A percentile compares a stretch with the other conserved stretches of the same genome.
Evolutionary conservation across 2,888 invertebrate species (phyloP).

Genomic region (Actias luna): DNA sequence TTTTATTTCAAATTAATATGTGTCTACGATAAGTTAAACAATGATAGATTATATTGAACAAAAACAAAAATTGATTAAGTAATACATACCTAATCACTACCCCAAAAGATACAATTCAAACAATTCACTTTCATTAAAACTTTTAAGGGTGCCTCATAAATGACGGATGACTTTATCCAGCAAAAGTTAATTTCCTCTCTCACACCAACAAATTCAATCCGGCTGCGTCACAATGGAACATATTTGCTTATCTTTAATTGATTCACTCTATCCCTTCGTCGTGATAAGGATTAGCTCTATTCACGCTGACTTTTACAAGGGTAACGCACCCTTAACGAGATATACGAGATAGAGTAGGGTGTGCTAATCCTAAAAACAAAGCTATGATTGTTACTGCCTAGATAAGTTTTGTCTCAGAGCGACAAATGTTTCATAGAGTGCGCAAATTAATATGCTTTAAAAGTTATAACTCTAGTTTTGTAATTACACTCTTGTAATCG

Average conservation of each 20-base stretch:
- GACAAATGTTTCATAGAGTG: not conserved
- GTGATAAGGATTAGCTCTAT: slow-evolving; percentile 80
- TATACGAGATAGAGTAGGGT: slow-evolving; percentile 44
- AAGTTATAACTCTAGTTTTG: too few relatives aligned
- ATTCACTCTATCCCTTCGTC: slow-evolving; percentile 74
- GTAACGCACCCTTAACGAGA: slow-evolving; percentile 73
- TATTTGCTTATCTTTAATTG: slow-evolving; percentile 83
- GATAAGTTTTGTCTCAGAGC: slow-evolving; percentile 26
- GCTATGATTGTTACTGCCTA: slow-evolving; percentile 29
- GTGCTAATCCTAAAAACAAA: not conserved
- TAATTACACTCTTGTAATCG: too few relatives aligned
- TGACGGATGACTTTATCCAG: slow-evolving; percentile 70
- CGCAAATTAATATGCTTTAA: not conserved
- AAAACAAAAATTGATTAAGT: not conserved
- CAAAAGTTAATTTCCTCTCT: slow-evolving; percentile 77
- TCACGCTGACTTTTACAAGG: slow-evolving; percentile 81
- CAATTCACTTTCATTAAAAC: slow-evolving; percentile 52
- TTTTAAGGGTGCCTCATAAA: slow-evolving; percentile 56
- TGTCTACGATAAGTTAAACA: too few relatives aligned
- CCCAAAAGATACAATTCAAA: slow-evolving; percentile 34
- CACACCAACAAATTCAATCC: slow-evolving; percentile 73
- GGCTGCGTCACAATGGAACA: slow-evolving; percentile 62
- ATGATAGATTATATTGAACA: not conserved
- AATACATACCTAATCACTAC: slow-evolving; percentile 4
- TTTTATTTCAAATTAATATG: too few relatives aligned